Evolutionary conservation across 2,113 vertebrate genomes (phyloP).

Genomic region (Crypturellus undulatus): DNA sequence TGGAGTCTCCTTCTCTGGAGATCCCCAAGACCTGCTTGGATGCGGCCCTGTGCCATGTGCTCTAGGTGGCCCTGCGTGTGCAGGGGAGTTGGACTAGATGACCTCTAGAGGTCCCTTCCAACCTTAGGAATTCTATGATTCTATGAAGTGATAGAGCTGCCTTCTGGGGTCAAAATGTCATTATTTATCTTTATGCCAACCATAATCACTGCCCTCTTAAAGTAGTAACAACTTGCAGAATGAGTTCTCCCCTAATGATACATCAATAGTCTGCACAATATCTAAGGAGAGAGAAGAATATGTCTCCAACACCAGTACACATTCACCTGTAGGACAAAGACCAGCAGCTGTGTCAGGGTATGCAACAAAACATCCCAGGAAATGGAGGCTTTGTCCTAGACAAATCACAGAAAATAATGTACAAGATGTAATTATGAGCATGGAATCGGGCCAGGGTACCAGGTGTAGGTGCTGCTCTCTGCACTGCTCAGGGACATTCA

Average conservation of each 20-base stretch:
- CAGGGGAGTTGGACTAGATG: too few species aligned
- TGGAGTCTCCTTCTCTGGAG: too few species aligned
- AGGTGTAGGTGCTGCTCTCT: fast-evolving
- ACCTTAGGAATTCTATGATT: too few species aligned
- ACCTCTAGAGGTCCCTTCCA: too few species aligned
- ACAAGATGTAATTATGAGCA: background rate
- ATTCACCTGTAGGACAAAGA: background rate
- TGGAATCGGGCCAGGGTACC: background rate
- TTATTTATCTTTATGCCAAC: background rate
- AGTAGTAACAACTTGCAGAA: background rate
- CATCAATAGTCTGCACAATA: background rate
- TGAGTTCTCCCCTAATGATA: background rate
- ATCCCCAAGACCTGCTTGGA: too few species aligned
- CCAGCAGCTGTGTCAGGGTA: background rate
- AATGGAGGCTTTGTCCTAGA: background rate
- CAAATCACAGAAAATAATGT: background rate
- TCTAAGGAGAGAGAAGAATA: background rate
- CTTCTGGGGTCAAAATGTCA: background rate
- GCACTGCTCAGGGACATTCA: fast-evolving
- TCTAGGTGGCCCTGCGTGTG: too few species aligned
- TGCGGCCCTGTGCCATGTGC: too few species aligned
- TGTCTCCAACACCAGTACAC: background rate
- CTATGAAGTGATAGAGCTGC: background rate
- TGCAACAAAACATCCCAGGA: background rate
- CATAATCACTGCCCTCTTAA: background rate